phyloP scores from a whole-genome alignment of 2,888 invertebrate genomes.

The Brachyopa scutellaris region DNA sequence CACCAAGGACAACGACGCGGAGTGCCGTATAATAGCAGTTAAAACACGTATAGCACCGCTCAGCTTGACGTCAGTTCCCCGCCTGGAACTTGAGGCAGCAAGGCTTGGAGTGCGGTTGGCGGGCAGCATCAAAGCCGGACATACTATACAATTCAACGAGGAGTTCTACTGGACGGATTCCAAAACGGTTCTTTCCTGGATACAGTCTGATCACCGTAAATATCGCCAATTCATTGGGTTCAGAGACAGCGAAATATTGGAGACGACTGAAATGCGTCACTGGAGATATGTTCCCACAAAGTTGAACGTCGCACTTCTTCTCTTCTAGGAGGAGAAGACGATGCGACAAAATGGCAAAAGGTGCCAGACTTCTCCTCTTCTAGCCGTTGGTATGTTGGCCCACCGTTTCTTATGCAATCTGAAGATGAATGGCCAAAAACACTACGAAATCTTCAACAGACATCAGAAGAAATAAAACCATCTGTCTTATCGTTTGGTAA shows the following conservation, averaged over 20 bases:
- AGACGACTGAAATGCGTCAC: background rate
- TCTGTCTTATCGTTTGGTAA: background rate
- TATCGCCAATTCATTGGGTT: conserved; percentile 72
- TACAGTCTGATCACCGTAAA: conserved; percentile 69
- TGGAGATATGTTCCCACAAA: background rate
- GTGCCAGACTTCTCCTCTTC: no score
- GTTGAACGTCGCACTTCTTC: no score
- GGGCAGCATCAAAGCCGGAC: background rate
- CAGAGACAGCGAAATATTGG: conserved; percentile 61
- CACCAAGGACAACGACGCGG: conserved; percentile 4
- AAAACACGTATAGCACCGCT: conserved; percentile 74
- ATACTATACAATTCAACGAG: conserved; percentile 30
- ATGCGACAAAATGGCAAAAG: background rate
- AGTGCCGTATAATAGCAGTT: conserved; percentile 62
- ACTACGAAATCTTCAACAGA: background rate
- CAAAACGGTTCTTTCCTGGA: conserved; percentile 73
- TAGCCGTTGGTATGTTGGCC: no score
- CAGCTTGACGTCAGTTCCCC: conserved; percentile 67
- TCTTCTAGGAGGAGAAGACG: conserved; percentile 18
- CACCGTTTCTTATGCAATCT: no score
- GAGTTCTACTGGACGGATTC: conserved; percentile 75
- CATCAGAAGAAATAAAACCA: conserved; percentile 1
- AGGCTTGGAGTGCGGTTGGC: conserved; percentile 56
- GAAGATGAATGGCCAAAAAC: no score
- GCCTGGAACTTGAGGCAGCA: conserved; percentile 74